Evolutionary conservation across 2,888 invertebrate species (phyloP).

Genomic region (Acanthopleura granulata): DNA sequence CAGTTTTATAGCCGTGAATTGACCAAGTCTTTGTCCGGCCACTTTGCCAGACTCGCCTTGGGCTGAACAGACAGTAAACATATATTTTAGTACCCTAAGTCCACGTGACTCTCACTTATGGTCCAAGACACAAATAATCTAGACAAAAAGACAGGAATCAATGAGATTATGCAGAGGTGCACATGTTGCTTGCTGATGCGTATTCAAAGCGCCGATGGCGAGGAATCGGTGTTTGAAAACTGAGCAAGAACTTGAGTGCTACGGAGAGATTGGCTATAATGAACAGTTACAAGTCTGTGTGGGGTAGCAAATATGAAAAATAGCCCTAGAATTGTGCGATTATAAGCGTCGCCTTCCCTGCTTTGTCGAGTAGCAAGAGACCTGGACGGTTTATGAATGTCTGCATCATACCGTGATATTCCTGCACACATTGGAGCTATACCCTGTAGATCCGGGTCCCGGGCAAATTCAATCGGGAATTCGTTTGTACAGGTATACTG

Average conservation of each 20-base stretch:
- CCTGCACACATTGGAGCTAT: slow-evolving; percentile 70
- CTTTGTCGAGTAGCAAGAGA: too few species aligned
- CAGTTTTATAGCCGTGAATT: not conserved
- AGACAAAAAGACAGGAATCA: not conserved
- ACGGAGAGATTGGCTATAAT: too few species aligned
- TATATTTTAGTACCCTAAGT: not conserved
- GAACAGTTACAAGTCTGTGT: too few species aligned
- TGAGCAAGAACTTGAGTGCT: too few species aligned
- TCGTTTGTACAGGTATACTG: slow-evolving; percentile 99
- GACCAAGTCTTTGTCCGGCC: not conserved
- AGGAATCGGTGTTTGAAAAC: too few species aligned
- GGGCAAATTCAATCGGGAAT: slow-evolving; percentile 91
- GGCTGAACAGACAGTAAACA: not conserved
- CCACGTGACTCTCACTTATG: not conserved
- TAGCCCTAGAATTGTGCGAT: too few species aligned
- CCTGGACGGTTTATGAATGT: not conserved
- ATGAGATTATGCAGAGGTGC: too few species aligned
- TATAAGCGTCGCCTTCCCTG: too few species aligned
- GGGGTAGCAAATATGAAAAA: too few species aligned
- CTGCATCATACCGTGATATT: not conserved
- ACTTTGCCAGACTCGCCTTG: not conserved
- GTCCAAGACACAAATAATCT: not conserved
- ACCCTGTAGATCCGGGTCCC: slow-evolving; percentile 99
- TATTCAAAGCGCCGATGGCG: too few species aligned
- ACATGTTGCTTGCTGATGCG: too few species aligned